phyloP scores from a whole-genome alignment of 2,113 vertebrate species.

The Speoplatyrhinus poulsoni region DNA sequence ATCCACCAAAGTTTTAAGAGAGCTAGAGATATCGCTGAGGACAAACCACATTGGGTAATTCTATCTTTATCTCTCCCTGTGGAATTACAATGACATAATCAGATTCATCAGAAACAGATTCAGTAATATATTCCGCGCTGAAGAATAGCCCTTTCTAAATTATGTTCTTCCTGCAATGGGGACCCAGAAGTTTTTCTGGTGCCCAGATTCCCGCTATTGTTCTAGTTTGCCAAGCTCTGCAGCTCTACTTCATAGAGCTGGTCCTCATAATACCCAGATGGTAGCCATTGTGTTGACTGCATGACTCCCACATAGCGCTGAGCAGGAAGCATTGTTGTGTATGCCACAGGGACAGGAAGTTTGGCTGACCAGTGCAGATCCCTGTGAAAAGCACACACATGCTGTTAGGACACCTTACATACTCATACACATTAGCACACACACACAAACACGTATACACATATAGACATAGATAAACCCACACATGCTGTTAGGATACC shows the following conservation, averaged over 20 bases:
- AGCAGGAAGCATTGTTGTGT: constrained; percentile 77
- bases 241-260: constrained; percentile 61
- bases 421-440: background rate
- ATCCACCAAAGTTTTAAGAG: constrained; percentile 92
- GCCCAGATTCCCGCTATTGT: constrained; percentile 61
- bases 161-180: constrained; percentile 52
- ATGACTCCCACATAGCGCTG: constrained; percentile 61
- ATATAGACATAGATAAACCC: background rate
- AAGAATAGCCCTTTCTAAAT: constrained; percentile 43
- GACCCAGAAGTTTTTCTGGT: constrained; percentile 39
- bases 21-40: constrained; percentile 94
- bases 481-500: background rate
- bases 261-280: constrained; percentile 75
- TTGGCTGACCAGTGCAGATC: constrained; percentile 57
- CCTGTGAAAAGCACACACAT: constrained; percentile 49
- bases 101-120: too few species aligned
- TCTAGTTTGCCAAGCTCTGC: constrained; percentile 59
- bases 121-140: constrained; percentile 33
- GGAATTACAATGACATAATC: background rate
- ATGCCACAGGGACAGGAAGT: constrained; percentile 73
- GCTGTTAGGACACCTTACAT: constrained; percentile 34
- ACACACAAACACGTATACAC: constrained; percentile 7
- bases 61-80: constrained; percentile 9
- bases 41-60: constrained; percentile 97
- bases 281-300: constrained; percentile 74